A percentile compares a stretch with the other conserved stretches of the same genome.
Evolutionary conservation across 2,113 vertebrate species (phyloP).

Genomic region (Callipepla californica): DNA sequence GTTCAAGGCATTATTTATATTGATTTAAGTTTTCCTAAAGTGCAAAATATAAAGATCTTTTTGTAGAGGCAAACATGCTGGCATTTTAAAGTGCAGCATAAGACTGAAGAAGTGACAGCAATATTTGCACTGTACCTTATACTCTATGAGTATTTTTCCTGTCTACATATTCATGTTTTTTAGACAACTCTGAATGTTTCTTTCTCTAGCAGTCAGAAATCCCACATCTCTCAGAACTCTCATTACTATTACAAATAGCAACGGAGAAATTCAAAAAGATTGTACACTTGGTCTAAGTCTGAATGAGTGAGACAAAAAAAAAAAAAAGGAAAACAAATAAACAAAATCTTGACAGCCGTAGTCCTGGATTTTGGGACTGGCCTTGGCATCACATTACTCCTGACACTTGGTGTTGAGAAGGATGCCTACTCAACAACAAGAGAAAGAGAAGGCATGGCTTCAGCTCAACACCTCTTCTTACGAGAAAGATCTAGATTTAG

Average conservation of each 20-base stretch:
- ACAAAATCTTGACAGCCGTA: not conserved
- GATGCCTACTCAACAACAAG: accelerated
- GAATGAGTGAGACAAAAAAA: not conserved
- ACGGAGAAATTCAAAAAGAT: not conserved
- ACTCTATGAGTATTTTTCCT: not conserved
- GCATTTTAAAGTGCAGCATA: not conserved
- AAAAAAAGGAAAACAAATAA: not conserved
- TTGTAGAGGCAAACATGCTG: not conserved
- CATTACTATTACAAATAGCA: not conserved
- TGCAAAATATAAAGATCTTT: conserved; percentile 43
- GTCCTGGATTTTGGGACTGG: not conserved
- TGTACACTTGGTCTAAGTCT: not conserved
- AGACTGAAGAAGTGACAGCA: not conserved
- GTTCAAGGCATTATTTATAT: conserved; percentile 26
- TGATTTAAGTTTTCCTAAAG: conserved; percentile 38
- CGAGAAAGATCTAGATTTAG: not conserved
- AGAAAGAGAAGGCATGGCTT: not conserved
- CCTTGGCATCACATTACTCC: not conserved
- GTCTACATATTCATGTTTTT: not conserved
- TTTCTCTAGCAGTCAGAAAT: not conserved
- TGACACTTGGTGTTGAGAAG: not conserved
- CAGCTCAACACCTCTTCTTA: not conserved
- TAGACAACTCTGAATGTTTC: not conserved
- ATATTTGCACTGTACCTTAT: not conserved
- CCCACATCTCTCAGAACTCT: not conserved